phyloP scores from a whole-genome alignment of 1,140 invertebrate species.

The Sycophaga agraensis region DNA sequence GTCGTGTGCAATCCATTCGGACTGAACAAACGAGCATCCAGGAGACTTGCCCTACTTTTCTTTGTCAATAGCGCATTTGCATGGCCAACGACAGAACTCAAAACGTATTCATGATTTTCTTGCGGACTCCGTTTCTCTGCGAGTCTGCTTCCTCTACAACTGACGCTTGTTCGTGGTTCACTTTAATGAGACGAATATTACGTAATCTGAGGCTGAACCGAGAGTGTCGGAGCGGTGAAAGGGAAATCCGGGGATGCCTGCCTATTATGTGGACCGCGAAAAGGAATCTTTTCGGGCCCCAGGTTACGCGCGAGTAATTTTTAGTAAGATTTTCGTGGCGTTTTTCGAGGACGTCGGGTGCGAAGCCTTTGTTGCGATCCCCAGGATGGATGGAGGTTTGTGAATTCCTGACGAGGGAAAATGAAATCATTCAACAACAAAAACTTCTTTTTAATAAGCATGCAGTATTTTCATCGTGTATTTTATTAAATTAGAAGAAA shows the following conservation, averaged over 20 bases:
- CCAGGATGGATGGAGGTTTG: neutral
- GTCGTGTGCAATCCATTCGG: too few species aligned
- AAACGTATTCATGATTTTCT: slow-evolving; percentile 12
- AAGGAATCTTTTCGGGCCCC: slow-evolving; percentile 2
- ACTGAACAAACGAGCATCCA: too few species aligned
- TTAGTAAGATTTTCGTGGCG: neutral
- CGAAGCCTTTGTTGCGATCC: neutral
- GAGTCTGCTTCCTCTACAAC: neutral
- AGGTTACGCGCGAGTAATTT: neutral
- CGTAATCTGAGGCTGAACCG: slow-evolving; percentile 8
- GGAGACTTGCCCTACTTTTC: neutral
- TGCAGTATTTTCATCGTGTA: too few species aligned
- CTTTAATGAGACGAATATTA: slow-evolving; percentile 27
- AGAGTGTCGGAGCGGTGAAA: neutral
- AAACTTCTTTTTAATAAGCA: too few species aligned
- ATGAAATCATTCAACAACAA: too few species aligned
- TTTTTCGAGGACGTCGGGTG: neutral
- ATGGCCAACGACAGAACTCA: neutral
- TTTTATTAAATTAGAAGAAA: too few species aligned
- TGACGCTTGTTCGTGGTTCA: slow-evolving; percentile 5
- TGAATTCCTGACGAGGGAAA: neutral
- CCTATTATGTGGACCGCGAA: slow-evolving; percentile 10
- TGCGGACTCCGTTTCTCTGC: neutral
- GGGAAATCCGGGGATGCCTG: neutral
- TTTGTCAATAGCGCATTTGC: slow-evolving; percentile 15